A percentile compares a stretch with the other conserved stretches of the same genome.
These are phyloP conservation scores for Sepioteuthis lessoniana DNA, from an alignment of 2,888 invertebrate genomes.

Conservation along the genomic window DNA sequence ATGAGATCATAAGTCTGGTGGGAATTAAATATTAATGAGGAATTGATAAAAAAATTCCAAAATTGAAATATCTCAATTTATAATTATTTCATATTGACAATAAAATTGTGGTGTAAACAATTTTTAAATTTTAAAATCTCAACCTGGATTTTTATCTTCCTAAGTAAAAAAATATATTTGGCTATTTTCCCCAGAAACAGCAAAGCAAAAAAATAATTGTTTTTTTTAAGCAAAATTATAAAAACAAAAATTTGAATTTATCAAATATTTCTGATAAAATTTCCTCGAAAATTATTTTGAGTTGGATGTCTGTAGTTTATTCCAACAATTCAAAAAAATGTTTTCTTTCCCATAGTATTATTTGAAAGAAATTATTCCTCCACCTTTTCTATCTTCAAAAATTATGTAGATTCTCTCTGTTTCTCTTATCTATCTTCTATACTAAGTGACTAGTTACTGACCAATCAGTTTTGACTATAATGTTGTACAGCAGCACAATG, in stretches of 20 bases:
- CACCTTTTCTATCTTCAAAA: neutral
- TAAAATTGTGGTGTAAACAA: neutral
- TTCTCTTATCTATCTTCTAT: neutral
- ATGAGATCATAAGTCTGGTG: neutral
- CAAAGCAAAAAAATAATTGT: neutral
- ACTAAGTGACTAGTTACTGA: neutral
- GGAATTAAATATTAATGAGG: neutral
- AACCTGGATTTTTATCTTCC: neutral
- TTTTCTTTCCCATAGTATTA: neutral
- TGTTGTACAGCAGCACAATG: slow-evolving; percentile 8
- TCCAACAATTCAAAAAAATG: neutral
- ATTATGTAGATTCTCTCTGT: neutral
- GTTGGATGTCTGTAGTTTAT: neutral
- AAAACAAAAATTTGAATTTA: neutral
- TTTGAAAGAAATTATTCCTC: neutral
- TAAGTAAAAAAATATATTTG: neutral
- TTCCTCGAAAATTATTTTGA: neutral
- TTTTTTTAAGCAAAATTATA: neutral
- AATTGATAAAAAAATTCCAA: neutral
- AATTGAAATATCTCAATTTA: neutral
- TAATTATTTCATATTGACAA: neutral
- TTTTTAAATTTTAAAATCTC: neutral
- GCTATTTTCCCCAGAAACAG: neutral
- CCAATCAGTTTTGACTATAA: neutral
- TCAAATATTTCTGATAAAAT: neutral